Evolutionary conservation across 2,888 invertebrate species (phyloP).

Genomic region (Chironomus riparius): DNA sequence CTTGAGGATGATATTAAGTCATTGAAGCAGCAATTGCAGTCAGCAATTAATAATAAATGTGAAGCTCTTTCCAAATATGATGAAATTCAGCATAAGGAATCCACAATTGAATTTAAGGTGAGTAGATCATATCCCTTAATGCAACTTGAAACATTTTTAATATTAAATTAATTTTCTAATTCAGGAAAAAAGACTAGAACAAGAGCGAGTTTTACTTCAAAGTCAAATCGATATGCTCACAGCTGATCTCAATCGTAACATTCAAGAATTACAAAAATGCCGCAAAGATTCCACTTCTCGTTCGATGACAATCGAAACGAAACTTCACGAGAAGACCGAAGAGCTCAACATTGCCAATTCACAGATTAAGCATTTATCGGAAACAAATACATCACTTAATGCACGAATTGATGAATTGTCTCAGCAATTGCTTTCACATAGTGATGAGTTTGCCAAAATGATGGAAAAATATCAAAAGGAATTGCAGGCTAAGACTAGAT

Average conservation of each 20-base stretch:
- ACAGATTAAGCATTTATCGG: conserved; percentile 57
- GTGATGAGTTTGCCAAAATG: conserved; percentile 58
- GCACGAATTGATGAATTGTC: conserved; percentile 59
- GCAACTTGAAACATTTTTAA: background rate
- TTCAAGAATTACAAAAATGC: conserved; percentile 65
- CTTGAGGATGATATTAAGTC: conserved; percentile 58
- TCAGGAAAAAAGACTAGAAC: conserved; percentile 52
- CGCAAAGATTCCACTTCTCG: conserved; percentile 61
- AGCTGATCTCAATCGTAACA: conserved; percentile 67
- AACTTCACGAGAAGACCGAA: conserved; percentile 67
- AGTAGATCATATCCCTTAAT: background rate
- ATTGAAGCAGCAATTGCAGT: conserved; percentile 63
- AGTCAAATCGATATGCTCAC: conserved; percentile 71
- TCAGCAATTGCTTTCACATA: conserved; percentile 61
- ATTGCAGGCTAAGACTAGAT: conserved; percentile 72
- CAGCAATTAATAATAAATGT: conserved; percentile 71
- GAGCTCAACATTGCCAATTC: conserved; percentile 66
- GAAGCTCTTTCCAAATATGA: conserved; percentile 71
- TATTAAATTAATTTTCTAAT: background rate
- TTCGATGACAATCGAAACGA: conserved; percentile 61
- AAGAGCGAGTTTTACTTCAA: conserved; percentile 65
- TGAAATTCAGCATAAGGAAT: conserved; percentile 71
- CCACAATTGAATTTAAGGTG: conserved; percentile 60
- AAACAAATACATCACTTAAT: conserved; percentile 58
- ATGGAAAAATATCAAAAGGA: conserved; percentile 71